Conservation (phyloP, 2,113 vertebrate species). For the Microtus richardsoni region DNA sequence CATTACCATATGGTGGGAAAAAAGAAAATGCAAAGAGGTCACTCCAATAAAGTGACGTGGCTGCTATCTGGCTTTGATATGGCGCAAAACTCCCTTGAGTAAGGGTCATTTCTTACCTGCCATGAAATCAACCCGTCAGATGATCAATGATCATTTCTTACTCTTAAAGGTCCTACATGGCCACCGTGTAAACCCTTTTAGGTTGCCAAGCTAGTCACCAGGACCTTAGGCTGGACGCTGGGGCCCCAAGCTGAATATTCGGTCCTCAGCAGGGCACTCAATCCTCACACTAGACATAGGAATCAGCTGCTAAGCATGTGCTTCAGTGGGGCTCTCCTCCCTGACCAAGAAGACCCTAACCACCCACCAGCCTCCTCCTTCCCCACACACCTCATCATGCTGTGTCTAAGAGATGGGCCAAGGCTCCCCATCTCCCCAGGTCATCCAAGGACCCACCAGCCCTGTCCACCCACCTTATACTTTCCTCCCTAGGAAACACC, state of each 20-base stretch:
- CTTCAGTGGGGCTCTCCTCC: background rate
- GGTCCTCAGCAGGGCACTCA: background rate
- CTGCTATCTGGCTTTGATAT: background rate
- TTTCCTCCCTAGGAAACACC: background rate
- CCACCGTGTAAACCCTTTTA: background rate
- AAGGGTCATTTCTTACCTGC: background rate
- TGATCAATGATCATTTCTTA: background rate
- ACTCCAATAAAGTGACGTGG: background rate
- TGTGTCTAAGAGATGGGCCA: background rate
- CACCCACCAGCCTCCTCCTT: rapidly evolving
- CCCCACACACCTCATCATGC: rapidly evolving
- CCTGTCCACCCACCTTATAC: rapidly evolving
- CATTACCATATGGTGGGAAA: background rate
- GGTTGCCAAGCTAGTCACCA: rapidly evolving
- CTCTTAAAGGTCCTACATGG: background rate
- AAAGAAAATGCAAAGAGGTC: background rate
- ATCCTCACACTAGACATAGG: background rate
- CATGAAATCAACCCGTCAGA: rapidly evolving
- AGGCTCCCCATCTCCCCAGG: background rate
- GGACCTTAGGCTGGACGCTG: background rate
- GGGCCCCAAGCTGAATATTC: background rate
- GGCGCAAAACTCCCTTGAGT: rapidly evolving
- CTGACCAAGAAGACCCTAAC: background rate
- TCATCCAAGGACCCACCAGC: background rate
- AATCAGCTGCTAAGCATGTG: rapidly evolving